Evolutionary conservation across 2,113 vertebrate genomes (phyloP), one percentile per base, ranked within the genome.

Genomic region (Thamnaconus septentrionalis): DNA sequence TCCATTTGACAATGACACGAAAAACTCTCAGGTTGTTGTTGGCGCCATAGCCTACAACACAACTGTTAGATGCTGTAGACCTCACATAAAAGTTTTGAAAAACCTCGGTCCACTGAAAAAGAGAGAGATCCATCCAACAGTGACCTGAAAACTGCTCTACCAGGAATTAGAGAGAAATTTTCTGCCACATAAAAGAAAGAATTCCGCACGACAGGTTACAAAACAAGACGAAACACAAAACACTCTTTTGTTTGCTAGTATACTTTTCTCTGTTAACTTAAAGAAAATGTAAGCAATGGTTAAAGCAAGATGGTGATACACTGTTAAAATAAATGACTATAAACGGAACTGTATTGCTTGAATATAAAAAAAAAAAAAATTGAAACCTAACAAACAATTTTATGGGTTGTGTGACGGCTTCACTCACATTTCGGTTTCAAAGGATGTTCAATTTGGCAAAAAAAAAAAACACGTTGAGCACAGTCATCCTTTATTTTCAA

Each of bases 301-400:
- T 65, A 89, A 88, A 85, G 66, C 74, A 87, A 88, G 73, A 84
- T 41, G 69, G 70, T 78, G 80, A 78, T 60, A 75, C 59, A 56
- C 45, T 71, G 52, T 45, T 67, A 56, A 80, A 69, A 85, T 53
- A 55, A 78, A 87, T 81, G 69, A 71, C 52, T 77, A 70, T 58
- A 47, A 85, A 89, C 64, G 71, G 39, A 87, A 85, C 48, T n/a
- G 11, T 10, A 48, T 48, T 50, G 5, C 7, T 53, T 10, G 74
- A 83, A 78, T 51, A 67, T 72, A 64, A 74, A 84, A 84, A 60
- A 31, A 73, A 63, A 74, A 84, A 84, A 60, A 31, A 73, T 61
- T 43, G 8, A 63, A 81, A 76, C 4, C 7, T 77, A 63, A 71
- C 31, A 39, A 78, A 78, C 12, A 3, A 40, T 55, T 54, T 46